phyloP scores from a whole-genome alignment of 1,140 invertebrate genomes.

The Aporrectodea caliginosa region DNA sequence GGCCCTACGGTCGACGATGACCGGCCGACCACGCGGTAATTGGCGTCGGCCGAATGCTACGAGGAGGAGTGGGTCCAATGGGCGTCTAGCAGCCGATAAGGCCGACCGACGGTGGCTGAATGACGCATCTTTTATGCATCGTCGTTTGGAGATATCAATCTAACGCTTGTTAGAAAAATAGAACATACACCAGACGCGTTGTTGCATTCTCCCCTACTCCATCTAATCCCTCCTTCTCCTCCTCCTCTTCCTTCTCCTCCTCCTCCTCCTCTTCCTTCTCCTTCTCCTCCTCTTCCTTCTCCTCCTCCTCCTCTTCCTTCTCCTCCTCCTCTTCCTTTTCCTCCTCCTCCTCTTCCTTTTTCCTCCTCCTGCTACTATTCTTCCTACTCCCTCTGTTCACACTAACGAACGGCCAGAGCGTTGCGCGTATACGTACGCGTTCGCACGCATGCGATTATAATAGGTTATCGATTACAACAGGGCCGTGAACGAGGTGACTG shows the following conservation, averaged over 20 bases:
- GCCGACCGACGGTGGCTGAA: too few relatives aligned
- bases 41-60: too few relatives aligned
- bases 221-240: background rate
- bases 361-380: background rate
- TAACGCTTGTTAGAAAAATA: conserved; percentile 1
- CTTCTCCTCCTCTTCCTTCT: background rate
- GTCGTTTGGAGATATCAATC: background rate
- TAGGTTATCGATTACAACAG: too few relatives aligned
- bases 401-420: too few relatives aligned
- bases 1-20: background rate
- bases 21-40: background rate
- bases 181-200: too few relatives aligned
- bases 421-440: too few relatives aligned
- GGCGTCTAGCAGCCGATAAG: too few relatives aligned
- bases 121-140: background rate
- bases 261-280: background rate
- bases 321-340: background rate
- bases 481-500: too few relatives aligned
- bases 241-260: background rate
- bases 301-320: background rate
- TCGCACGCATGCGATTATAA: too few relatives aligned
- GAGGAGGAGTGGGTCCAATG: background rate
- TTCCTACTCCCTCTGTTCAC: too few relatives aligned
- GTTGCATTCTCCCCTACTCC: background rate
- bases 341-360: background rate